Base-by-base conservation (phyloP, 1,140 invertebrate genomes). In the Drosophila serrata region DNA sequence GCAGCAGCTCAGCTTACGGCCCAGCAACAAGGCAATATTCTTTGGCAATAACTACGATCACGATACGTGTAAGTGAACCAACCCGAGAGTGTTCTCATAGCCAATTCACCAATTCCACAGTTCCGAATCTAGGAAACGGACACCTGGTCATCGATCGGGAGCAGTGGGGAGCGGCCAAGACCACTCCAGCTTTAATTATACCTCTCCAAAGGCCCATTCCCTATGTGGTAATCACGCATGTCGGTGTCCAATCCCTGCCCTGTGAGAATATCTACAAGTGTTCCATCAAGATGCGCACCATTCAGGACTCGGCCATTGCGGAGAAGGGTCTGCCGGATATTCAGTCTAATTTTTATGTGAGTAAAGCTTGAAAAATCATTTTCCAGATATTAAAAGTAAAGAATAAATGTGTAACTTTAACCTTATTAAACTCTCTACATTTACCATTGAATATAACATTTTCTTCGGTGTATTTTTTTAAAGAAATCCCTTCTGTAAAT, bases 81-180 rank as follows among this genome's bases (percentile, higher is more conserved):
- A 1, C 19, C 33, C 22, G 13, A 4, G 15, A 11, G 17, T 40
- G 42, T 55, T 35, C 61, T 29, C 60, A 63, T 69, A 81, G 74
- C 58, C 59, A 65, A 81, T 81, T 90, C 78, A 86, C 53, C 73
- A 73, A 65, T 78, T 82, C 45, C 77, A 56, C 76, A 92, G 91
- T 92, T 91, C 88, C 91, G 6, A 92, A 92, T 91, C 65, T 92
- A 91, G 91, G 91, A 92, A 92, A 92, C 51, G 91, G 91, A 55
- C 91, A 92, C 73, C 79, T 91, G 17, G 74, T 93, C 37, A 82
- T 94, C 43, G 67, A 92, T 42, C 91, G 94, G 5, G 42, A 75
- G 4, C 92, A 93, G 73, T 95, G 94, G 94, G 92, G 92, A 19
- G 93, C 94, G 11, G 90, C 94, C 29, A 67, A 69, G 56, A 93